Percentiles rank a stretch among this genome's conserved stretches.
Conservation (phyloP, 2,113 vertebrate genomes). For the Rhombomys opimus region DNA sequence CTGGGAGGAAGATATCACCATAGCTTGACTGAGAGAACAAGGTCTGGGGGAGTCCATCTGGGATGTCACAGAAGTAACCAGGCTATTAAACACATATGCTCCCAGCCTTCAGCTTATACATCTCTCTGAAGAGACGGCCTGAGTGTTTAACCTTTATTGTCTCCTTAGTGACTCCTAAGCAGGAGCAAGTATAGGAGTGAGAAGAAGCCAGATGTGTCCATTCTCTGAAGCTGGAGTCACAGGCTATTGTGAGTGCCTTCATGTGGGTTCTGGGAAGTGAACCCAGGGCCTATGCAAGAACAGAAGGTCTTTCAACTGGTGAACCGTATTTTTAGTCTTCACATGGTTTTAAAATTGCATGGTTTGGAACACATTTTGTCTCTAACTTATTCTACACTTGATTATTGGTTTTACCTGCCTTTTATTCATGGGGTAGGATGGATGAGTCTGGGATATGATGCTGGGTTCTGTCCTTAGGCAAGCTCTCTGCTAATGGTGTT, state of each 20-base stretch:
- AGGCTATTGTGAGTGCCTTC: not conserved
- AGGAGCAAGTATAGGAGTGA: not conserved
- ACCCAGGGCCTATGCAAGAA: not conserved
- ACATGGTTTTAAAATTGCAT: not conserved
- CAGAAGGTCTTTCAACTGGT: not conserved
- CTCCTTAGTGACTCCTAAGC: not conserved
- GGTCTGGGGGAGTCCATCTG: not conserved
- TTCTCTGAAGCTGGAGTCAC: not conserved
- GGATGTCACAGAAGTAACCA: not conserved
- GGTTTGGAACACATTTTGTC: slow-evolving; percentile 1
- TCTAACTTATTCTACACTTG: slow-evolving; percentile 21
- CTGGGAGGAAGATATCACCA: not conserved
- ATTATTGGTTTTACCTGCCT: slow-evolving; percentile 10
- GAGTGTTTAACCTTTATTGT: not conserved
- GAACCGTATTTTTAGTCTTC: not conserved
- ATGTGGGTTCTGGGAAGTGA: not conserved
- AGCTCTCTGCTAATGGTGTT: not conserved
- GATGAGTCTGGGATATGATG: slow-evolving; percentile 2
- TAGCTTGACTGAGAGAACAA: not conserved
- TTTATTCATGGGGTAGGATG: slow-evolving; percentile 18
- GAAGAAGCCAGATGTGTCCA: not conserved
- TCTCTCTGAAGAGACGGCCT: not conserved
- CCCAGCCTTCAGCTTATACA: not conserved
- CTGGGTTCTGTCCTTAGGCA: not conserved
- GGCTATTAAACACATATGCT: not conserved